Conservation (phyloP, 1,140 invertebrate species). For the Brachionus manjavacas region DNA sequence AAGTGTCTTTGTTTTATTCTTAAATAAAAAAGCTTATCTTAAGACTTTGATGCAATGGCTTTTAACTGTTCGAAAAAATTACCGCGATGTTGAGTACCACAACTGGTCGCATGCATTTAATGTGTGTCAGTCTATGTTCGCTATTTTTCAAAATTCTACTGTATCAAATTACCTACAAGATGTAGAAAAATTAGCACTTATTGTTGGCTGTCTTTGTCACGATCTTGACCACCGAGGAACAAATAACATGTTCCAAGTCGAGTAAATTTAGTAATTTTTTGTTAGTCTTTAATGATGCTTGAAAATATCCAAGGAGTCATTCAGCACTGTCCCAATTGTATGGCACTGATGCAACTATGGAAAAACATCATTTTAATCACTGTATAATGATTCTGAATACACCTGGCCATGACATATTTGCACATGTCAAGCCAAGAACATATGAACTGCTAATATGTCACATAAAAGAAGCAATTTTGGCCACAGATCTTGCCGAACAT, state of each 20-base stretch:
- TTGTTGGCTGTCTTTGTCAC: slow-evolving; percentile 56
- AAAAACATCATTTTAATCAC: slow-evolving; percentile 51
- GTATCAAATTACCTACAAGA: slow-evolving; percentile 47
- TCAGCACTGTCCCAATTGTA: slow-evolving; percentile 49
- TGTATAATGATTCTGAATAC: slow-evolving; percentile 46
- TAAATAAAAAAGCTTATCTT: no score
- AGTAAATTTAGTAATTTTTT: slow-evolving; percentile 41
- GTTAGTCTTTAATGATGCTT: slow-evolving; percentile 45
- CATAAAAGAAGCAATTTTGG: slow-evolving; percentile 48
- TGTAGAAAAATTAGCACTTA: slow-evolving; percentile 50
- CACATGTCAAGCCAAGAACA: slow-evolving; percentile 45
- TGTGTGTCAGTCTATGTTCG: slow-evolving; percentile 48
- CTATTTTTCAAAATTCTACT: slow-evolving; percentile 58
- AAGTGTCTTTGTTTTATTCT: no score
- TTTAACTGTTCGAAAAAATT: slow-evolving; percentile 50
- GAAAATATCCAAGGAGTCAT: slow-evolving; percentile 44
- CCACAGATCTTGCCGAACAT: slow-evolving; percentile 49
- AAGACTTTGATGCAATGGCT: slow-evolving; percentile 38
- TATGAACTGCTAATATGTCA: slow-evolving; percentile 47
- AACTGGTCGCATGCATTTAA: slow-evolving; percentile 52
- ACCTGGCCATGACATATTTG: slow-evolving; percentile 49
- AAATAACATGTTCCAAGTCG: slow-evolving; percentile 57
- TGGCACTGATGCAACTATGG: slow-evolving; percentile 48
- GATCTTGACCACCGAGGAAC: slow-evolving; percentile 58
- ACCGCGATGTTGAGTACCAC: slow-evolving; percentile 49